Conservation (phyloP, 1,140 invertebrate genomes). For the Pseudomyrmex concolor region DNA sequence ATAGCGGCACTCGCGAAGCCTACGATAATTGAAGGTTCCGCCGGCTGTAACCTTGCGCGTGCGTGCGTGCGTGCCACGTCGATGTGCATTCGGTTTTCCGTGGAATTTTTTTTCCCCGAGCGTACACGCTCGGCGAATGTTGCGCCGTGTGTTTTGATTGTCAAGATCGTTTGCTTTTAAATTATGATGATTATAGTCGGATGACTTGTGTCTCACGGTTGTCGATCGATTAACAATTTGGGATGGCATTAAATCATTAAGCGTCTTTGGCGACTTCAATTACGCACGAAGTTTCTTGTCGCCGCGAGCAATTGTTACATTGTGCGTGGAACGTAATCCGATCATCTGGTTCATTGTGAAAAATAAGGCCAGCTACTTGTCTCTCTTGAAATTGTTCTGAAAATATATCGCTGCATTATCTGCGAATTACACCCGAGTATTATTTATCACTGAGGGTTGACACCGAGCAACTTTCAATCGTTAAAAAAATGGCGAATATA, state of each 20-base stretch:
- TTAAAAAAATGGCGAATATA: constrained; percentile 15
- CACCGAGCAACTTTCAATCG: not conserved
- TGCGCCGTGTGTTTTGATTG: not conserved
- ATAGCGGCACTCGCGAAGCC: constrained; percentile 62
- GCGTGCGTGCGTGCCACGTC: constrained; percentile 16
- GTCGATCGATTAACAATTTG: constrained; percentile 44
- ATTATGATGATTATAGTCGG: constrained; percentile 31
- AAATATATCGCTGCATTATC: not conserved
- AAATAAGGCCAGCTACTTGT: constrained; percentile 7
- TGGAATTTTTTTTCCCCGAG: constrained; percentile 45
- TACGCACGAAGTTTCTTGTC: not conserved
- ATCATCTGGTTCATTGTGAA: constrained; percentile 12
- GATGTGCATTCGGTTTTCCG: constrained; percentile 42
- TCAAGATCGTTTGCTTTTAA: constrained; percentile 45
- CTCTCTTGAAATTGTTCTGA: not conserved
- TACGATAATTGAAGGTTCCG: constrained; percentile 67
- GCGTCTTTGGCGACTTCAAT: constrained; percentile 5
- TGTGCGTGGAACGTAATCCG: not conserved
- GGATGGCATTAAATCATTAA: constrained; percentile 32
- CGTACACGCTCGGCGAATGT: not conserved
- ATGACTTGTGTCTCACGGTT: constrained; percentile 34
- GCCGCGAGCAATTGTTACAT: constrained; percentile 23
- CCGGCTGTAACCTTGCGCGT: constrained; percentile 36
- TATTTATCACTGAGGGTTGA: too few relatives aligned
- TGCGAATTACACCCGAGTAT: not conserved